Percentiles rank a stretch among this genome's conserved stretches.
These are phyloP conservation scores for Euzetes globulus DNA, from an alignment of 2,888 invertebrate species.

Conservation along the genomic window DNA sequence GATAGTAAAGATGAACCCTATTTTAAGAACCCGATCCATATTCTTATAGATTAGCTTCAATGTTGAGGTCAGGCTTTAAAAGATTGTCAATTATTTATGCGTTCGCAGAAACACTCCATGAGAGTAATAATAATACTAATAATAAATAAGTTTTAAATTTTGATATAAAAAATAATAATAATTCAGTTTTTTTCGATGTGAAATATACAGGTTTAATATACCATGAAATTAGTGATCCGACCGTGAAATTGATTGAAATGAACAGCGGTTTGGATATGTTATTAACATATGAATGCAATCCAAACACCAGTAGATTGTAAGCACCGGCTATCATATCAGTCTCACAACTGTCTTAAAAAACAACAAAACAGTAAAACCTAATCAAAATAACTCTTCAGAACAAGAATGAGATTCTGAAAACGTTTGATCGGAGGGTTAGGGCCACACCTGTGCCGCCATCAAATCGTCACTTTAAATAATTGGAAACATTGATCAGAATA, in stretches of 20 bases:
- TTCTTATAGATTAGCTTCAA: neutral
- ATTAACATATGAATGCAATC: neutral
- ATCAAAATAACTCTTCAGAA: neutral
- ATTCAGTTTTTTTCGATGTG: no score
- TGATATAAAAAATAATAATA: no score
- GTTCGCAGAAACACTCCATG: neutral
- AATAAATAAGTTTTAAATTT: no score
- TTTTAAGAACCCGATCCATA: no score
- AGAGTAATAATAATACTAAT: no score
- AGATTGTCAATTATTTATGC: conserved; percentile 5
- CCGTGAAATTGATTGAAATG: conserved; percentile 16
- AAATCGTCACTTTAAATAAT: neutral
- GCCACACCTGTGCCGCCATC: neutral
- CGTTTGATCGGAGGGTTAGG: neutral
- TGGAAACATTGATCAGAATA: no score
- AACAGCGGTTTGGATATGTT: neutral
- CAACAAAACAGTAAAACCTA: neutral
- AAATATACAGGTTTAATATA: neutral
- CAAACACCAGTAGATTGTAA: neutral
- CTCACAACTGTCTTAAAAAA: neutral
- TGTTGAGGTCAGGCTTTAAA: neutral
- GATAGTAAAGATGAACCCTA: no score
- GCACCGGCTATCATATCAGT: neutral
- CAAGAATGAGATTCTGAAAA: neutral
- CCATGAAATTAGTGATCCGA: conserved; percentile 10